A percentile compares a stretch with the other conserved stretches of the same genome.
Conservation (phyloP, 2,113 vertebrate genomes). For the Astur gentilis region DNA sequence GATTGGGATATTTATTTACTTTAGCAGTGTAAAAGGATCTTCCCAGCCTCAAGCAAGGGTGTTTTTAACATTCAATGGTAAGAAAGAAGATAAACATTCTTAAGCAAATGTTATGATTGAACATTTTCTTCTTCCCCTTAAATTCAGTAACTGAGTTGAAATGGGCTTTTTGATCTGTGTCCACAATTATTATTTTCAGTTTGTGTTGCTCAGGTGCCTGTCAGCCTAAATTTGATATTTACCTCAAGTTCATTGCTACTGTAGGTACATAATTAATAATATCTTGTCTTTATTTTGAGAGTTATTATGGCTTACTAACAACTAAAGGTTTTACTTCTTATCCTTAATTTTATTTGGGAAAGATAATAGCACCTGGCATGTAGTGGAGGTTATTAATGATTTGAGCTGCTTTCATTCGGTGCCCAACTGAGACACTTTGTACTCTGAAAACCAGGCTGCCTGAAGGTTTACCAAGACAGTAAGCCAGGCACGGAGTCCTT, state of each 20-base stretch:
- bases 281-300: background rate
- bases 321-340: background rate
- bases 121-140: background rate
- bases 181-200: background rate
- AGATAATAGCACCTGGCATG: background rate
- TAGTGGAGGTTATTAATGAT: background rate
- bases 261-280: background rate
- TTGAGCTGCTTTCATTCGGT: background rate
- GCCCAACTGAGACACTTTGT: background rate
- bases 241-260: background rate
- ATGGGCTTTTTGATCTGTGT: background rate
- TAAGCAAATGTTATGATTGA: conserved; percentile 41
- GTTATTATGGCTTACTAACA: background rate
- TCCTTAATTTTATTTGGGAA: background rate
- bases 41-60: conserved; percentile 78
- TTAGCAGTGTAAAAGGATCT: conserved; percentile 69
- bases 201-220: background rate
- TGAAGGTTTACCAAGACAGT: background rate
- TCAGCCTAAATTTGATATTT: background rate
- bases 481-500: background rate
- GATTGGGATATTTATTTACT: conserved; percentile 72
- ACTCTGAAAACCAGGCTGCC: background rate
- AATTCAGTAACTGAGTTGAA: background rate
- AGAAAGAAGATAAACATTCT: conserved; percentile 67
- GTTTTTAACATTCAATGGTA: conserved; percentile 79